Percentiles rank a stretch among this genome's conserved stretches.
Evolutionary conservation across 2,113 vertebrate genomes (phyloP).

Genomic region (Piprites chloris): DNA sequence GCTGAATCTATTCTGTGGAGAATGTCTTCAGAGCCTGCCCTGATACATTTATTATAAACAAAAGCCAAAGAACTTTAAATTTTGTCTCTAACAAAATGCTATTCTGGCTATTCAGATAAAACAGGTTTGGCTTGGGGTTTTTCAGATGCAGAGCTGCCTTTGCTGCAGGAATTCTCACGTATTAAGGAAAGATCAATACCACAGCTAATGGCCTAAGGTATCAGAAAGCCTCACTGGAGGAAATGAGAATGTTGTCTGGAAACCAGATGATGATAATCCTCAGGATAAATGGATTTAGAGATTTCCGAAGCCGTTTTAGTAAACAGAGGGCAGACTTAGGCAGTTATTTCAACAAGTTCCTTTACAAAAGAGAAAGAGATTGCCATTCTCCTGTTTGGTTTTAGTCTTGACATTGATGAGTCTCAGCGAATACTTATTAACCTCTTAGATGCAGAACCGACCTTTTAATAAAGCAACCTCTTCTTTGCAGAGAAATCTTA

Average conservation of each 20-base stretch:
- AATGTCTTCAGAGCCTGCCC: background rate
- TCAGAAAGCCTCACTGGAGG: conserved; percentile 58
- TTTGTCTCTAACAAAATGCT: conserved; percentile 25
- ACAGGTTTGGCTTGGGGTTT: background rate
- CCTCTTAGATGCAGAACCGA: conserved; percentile 11
- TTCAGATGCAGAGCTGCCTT: conserved; percentile 26
- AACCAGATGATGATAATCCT: conserved; percentile 68
- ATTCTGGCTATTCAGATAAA: conserved; percentile 55
- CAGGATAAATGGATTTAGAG: conserved; percentile 70
- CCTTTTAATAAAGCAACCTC: background rate
- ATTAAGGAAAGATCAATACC: conserved; percentile 69
- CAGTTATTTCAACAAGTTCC: conserved; percentile 64
- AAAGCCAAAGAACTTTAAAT: conserved; percentile 38
- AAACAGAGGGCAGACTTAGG: conserved; percentile 64
- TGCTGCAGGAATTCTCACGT: conserved; percentile 55
- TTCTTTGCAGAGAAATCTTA: background rate
- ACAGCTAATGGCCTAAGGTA: conserved; percentile 69
- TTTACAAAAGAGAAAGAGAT: conserved; percentile 53
- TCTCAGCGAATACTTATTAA: conserved; percentile 43
- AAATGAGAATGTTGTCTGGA: conserved; percentile 72
- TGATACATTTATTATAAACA: conserved; percentile 39
- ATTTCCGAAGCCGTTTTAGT: conserved; percentile 61
- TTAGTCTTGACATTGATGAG: conserved; percentile 31
- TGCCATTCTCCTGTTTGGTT: conserved; percentile 64
- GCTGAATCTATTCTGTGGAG: background rate